Percentiles rank a stretch among this genome's conserved stretches.
Conservation (phyloP, 1,140 invertebrate species). For the Caenorhabditis tropicalis region DNA sequence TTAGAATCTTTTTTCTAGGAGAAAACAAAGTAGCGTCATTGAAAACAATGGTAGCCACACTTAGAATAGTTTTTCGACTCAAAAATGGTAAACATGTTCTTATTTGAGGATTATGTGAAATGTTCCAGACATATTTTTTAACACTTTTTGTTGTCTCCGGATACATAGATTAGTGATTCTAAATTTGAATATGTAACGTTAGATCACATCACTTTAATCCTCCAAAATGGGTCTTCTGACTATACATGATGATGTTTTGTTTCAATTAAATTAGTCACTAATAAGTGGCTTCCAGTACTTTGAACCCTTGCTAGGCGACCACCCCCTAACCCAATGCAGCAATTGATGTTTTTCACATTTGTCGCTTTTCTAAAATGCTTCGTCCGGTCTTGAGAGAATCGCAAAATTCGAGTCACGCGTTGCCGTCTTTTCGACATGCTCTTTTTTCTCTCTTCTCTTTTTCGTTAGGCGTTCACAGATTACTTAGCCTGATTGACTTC, state of each 20-base stretch:
- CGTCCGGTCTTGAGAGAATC: conserved; percentile 4
- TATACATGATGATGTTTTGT: too few species aligned
- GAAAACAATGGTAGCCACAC: background rate
- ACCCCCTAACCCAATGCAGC: background rate
- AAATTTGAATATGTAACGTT: background rate
- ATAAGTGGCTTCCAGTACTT: background rate
- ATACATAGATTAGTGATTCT: background rate
- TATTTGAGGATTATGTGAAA: background rate
- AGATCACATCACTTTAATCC: background rate
- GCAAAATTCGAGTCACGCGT: conserved; percentile 19
- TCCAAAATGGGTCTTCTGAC: too few species aligned
- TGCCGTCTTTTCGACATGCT: background rate
- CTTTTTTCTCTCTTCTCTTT: conserved; percentile 3
- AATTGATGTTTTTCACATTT: conserved; percentile 24
- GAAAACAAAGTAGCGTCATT: background rate
- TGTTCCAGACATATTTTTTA: background rate
- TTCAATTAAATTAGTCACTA: background rate
- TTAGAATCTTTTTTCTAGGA: too few species aligned
- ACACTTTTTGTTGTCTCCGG: background rate
- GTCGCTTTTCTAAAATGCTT: conserved; percentile 8
- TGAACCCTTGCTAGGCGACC: background rate
- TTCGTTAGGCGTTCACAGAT: conserved; percentile 25
- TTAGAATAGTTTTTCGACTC: background rate
- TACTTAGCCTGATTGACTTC: conserved; percentile 33
- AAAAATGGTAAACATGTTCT: background rate